Evolutionary conservation across 1,140 invertebrate genomes (phyloP).

Genomic region (Streblospio benedicti): DNA sequence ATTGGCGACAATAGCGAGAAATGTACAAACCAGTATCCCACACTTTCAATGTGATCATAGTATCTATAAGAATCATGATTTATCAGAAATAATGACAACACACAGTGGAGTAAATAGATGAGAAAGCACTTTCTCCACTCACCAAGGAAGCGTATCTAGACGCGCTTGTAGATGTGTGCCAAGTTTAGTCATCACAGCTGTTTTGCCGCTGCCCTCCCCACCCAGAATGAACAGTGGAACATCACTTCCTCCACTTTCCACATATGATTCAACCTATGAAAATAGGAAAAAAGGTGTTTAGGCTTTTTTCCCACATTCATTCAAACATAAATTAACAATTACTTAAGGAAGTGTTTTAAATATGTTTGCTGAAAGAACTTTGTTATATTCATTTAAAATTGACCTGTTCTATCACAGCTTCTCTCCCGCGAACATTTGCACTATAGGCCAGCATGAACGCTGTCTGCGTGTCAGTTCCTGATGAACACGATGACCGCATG

Average conservation of each 20-base stretch:
- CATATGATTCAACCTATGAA: slow-evolving; percentile 35
- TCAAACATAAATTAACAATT: not conserved
- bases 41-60: too few species aligned
- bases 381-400: not conserved
- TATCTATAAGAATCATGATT: too few species aligned
- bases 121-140: not conserved
- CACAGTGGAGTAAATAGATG: not conserved
- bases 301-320: too few species aligned
- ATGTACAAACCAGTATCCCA: too few species aligned
- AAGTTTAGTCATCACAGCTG: slow-evolving; percentile 15
- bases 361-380: not conserved
- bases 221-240: slow-evolving; percentile 23
- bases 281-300: not conserved
- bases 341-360: not conserved
- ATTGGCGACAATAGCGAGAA: too few species aligned
- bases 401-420: not conserved
- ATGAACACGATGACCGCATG: not conserved
- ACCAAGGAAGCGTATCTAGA: slow-evolving; percentile 27
- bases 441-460: not conserved
- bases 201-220: slow-evolving; percentile 15
- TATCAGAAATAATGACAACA: not conserved
- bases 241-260: slow-evolving; percentile 35
- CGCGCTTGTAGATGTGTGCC: slow-evolving; percentile 21
- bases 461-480: not conserved
- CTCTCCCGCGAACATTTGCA: not conserved